A percentile compares a stretch with the other conserved stretches of the same genome.
phyloP scores from a whole-genome alignment of 1,140 invertebrate species.

The Macrobrachium rosenbergii region DNA sequence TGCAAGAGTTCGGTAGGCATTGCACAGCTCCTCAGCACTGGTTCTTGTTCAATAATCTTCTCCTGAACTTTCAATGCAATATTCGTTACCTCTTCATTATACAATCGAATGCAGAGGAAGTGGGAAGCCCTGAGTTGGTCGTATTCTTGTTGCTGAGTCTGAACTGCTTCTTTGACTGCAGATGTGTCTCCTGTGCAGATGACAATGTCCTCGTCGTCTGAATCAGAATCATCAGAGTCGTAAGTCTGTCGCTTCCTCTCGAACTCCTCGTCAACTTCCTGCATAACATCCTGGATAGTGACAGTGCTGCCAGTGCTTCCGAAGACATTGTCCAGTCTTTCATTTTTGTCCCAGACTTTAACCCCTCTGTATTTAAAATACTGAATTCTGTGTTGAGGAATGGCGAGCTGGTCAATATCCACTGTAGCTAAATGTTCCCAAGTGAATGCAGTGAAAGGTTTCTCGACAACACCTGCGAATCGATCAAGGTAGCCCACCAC shows the following conservation, averaged over 20 bases:
- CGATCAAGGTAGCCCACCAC: slow-evolving; percentile 73
- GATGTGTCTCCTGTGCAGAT: background rate
- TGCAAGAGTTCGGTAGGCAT: slow-evolving; percentile 65
- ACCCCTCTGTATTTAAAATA: slow-evolving; percentile 73
- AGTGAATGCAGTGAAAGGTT: slow-evolving; percentile 72
- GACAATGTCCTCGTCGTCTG: slow-evolving; percentile 38
- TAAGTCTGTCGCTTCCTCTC: slow-evolving; percentile 25
- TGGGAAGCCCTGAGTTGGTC: slow-evolving; percentile 61
- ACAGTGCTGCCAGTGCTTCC: slow-evolving; percentile 67
- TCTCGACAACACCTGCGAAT: slow-evolving; percentile 73
- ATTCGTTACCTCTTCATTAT: slow-evolving; percentile 42
- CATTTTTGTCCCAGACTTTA: slow-evolving; percentile 74
- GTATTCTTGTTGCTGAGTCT: slow-evolving; percentile 13
- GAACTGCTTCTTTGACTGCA: background rate
- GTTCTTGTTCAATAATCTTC: slow-evolving; percentile 57
- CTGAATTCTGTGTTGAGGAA: slow-evolving; percentile 74
- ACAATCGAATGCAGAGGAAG: slow-evolving; percentile 65
- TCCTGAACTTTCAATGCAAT: slow-evolving; percentile 57
- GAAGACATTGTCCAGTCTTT: slow-evolving; percentile 72
- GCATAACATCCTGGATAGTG: slow-evolving; percentile 62
- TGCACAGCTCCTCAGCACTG: slow-evolving; percentile 61
- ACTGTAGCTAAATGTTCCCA: slow-evolving; percentile 67
- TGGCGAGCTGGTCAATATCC: slow-evolving; percentile 72
- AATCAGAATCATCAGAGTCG: slow-evolving; percentile 51
- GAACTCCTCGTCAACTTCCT: slow-evolving; percentile 60